Conservation (phyloP, 2,113 vertebrate species). For the Bombycilla garrulus region DNA sequence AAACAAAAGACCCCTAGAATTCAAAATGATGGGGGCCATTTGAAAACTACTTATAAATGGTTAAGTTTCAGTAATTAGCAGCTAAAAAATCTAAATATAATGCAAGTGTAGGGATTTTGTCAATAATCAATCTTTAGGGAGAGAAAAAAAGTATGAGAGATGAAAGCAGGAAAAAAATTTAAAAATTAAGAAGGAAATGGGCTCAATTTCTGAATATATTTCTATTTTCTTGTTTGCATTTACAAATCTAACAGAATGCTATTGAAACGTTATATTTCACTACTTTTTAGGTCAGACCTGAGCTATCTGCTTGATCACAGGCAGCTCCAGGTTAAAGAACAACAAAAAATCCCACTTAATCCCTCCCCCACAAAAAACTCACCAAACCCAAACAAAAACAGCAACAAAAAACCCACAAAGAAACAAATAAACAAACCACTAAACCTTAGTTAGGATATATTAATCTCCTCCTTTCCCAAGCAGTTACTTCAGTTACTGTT, state of each 20-base stretch:
- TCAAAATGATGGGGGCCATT: not conserved
- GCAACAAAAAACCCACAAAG: too few relatives aligned
- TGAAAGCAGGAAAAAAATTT: not conserved
- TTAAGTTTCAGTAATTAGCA: not conserved
- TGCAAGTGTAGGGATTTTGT: not conserved
- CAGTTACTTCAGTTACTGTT: not conserved
- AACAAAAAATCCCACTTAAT: not conserved
- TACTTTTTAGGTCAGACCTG: not conserved
- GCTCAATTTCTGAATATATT: not conserved
- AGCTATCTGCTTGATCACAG: not conserved
- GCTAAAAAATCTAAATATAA: not conserved
- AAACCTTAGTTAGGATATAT: not conserved
- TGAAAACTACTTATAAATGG: not conserved
- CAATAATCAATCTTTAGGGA: not conserved
- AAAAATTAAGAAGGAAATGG: not conserved
- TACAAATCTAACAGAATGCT: not conserved
- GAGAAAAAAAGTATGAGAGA: not conserved
- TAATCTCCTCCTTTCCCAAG: not conserved
- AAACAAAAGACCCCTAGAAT: not conserved
- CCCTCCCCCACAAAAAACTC: rapidly evolving
- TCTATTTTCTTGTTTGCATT: not conserved
- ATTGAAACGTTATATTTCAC: not conserved
- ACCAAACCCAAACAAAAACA: not conserved
- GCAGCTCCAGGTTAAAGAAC: not conserved
- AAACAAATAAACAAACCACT: too few relatives aligned